Base-by-base conservation (phyloP, 2,113 vertebrate genomes). In the Polypterus senegalus region DNA sequence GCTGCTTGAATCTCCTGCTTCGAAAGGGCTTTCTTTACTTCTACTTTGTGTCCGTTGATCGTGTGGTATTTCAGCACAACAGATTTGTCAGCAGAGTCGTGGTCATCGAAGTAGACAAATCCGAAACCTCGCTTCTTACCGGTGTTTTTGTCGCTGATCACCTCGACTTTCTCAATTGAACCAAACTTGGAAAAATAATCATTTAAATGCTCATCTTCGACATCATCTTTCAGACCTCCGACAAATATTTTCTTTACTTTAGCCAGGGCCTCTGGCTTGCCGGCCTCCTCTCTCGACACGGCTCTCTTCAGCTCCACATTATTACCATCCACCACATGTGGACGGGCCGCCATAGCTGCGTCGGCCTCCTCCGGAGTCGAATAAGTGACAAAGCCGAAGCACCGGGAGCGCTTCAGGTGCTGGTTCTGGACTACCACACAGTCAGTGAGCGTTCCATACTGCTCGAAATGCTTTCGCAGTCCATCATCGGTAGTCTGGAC, bases 401-500 rank as follows among this genome's bases (percentile, higher is more conserved):
- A 95, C 47, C 94, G 86, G 60, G 89, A 90, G 72, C 89, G 89
- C 73, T 89, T 88, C 57, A 88, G 88, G 67, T 89, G 87, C 46
- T 88, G 87, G 65, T 91, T 90, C 55, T 89, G 85, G 57, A 91
- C 89, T 6, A 91, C 89, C 71, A 91, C 87, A 76, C 89, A 91
- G 79, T 90, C 89, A 66, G 86, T 91, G 51, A 93, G 83, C 69
- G 91, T 90, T 6, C 94, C 94, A 63, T 88, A 97, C 79, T 93
- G 90, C 82, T 93, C 92, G 69, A 98, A 98, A 69, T 97, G 91
- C 70, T 91, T 89, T 55, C 93, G 89, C 48, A 97, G 86, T 49
- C 93, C 93, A 46, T 92, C 92, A 75, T 93, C 91, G 54, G 91
- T 93, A 63, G 94, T 98, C 78, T 98, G 90, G 55, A 98, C 93